Conservation (phyloP, 2,888 invertebrate genomes). For the Pollenia amentaria region DNA sequence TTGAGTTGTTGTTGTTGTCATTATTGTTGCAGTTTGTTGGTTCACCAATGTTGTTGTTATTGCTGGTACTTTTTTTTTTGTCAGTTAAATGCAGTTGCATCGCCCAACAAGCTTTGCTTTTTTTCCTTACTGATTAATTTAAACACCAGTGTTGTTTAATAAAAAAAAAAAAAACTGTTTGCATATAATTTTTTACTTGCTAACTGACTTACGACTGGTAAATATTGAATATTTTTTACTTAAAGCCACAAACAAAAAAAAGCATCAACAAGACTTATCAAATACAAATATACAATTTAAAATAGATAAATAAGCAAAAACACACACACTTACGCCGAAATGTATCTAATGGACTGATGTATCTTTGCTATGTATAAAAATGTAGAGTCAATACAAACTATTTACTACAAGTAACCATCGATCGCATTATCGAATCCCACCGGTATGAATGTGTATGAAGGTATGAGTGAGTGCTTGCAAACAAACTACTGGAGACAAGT, state of each 20-base stretch:
- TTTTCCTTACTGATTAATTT: conserved; percentile 36
- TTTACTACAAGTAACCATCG: conserved; percentile 33
- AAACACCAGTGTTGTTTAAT: conserved; percentile 35
- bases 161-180: conserved; percentile 26
- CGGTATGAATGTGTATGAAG: background rate
- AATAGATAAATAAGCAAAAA: conserved; percentile 53
- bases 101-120: conserved; percentile 44
- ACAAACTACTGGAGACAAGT: conserved; percentile 33
- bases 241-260: conserved; percentile 2
- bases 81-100: conserved; percentile 44
- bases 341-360: conserved; percentile 24
- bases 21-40: conserved; percentile 20
- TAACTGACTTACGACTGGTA: conserved; percentile 29
- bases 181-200: conserved; percentile 20
- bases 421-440: conserved; percentile 12
- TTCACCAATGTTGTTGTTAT: background rate
- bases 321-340: background rate
- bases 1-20: background rate
- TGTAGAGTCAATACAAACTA: conserved; percentile 51
- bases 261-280: conserved; percentile 43
- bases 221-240: conserved; percentile 48
- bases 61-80: background rate
- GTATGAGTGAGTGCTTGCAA: background rate
- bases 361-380: conserved; percentile 12
- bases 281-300: conserved; percentile 32